Base-by-base conservation (phyloP, 2,113 vertebrate species). In the Zeus faber region DNA sequence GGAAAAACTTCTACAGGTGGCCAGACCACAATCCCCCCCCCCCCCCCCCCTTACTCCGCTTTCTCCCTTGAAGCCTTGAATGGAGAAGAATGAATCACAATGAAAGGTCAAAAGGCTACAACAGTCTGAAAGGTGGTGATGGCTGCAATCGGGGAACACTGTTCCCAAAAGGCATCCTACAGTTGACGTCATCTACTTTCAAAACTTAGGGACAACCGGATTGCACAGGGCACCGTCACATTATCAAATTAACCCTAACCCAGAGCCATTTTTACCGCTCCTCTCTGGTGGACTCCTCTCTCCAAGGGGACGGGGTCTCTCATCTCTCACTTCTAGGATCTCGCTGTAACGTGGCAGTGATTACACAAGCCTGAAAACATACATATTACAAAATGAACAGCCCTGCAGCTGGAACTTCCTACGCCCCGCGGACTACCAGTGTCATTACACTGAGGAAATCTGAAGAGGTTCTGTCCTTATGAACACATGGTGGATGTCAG, bases 281-380 rank as follows among this genome's bases (percentile, higher is more conserved):
- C 50, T 24, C 1, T 9, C 50, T 2, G 7, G 23, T 26, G 31
- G 11, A 11, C 16, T 23, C 21, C 3, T 25, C 16, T 53, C 49
- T 46, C 27, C 40, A 52, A 54, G 1, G 56, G 58, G 64, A n/a
- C 26, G 18, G 68, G 50, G 63, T 79, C 55, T 79, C 73, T 53
- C 49, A 49, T 62, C 45, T 39, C 40, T 60, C 61, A 52, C 35
- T 64, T 74, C 47, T 70, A 55, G 54, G 6, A 25, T 29, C 61
- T 62, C 62, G 11, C 8, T 67, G 67, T 78, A 83, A 87, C 74
- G 77, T 83, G 75, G 80, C 83, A 74, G 68, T 50, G 54, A 47
- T 84, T 87, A 62, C 77, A 83, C 80, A 84, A 82, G 84, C 62
- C 48, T n/a, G 31, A 59, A 72, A 71, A 52, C 58, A 25, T 24